A percentile compares a stretch with the other conserved stretches of the same genome.
These are phyloP conservation scores for Geotrypetes seraphini DNA, from an alignment of 2,797 vertebrate species.

Conservation along the genomic window DNA sequence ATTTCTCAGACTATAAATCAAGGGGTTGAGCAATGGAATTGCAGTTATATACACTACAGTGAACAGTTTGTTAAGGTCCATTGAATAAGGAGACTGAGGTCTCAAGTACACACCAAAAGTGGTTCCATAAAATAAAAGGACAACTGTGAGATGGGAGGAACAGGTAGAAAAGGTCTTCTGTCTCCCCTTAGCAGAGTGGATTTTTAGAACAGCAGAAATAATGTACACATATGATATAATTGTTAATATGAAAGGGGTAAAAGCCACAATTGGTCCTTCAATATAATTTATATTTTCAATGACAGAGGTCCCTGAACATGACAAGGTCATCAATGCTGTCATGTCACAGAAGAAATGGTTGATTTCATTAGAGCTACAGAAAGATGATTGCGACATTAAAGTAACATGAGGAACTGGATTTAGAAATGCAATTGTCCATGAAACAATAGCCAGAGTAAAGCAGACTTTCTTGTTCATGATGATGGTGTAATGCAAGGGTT, in stretches of 20 bases:
- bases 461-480: slow-evolving; percentile 9
- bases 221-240: slow-evolving; percentile 11
- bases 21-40: too few relatives aligned
- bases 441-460: neutral
- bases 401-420: slow-evolving; percentile 8
- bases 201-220: slow-evolving; percentile 8
- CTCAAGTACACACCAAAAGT: slow-evolving; percentile 21
- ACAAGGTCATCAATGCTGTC: too few relatives aligned
- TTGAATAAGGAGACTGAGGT: slow-evolving; percentile 4
- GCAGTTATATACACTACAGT: slow-evolving; percentile 23
- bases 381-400: too few relatives aligned
- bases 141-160: too few relatives aligned
- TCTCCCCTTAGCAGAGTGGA: neutral
- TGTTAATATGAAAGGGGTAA: slow-evolving; percentile 3
- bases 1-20: too few relatives aligned
- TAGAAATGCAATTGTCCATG: slow-evolving; percentile 12
- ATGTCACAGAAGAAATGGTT: too few relatives aligned
- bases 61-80: slow-evolving; percentile 11
- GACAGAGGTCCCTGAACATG: too few relatives aligned
- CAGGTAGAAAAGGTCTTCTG: too few relatives aligned
- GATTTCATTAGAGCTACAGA: too few relatives aligned
- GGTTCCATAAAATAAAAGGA: too few relatives aligned
- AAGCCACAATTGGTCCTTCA: neutral
- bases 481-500: slow-evolving; percentile 2
- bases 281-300: slow-evolving; percentile 13